Evolutionary conservation across 2,888 invertebrate genomes (phyloP).

Genomic region (Scaptomyza tumidula): DNA sequence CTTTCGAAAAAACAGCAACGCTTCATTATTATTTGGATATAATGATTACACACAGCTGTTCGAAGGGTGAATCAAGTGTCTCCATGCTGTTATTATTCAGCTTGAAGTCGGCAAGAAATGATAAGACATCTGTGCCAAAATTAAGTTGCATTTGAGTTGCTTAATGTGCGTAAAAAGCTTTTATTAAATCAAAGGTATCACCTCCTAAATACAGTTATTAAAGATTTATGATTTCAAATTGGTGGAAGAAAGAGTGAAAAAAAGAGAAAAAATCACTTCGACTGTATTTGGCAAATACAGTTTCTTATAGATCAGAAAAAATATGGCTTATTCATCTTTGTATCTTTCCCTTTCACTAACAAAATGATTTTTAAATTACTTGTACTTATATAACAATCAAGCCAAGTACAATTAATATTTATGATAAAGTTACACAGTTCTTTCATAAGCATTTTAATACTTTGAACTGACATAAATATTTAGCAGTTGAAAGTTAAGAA

Average conservation of each 20-base stretch:
- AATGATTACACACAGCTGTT: neutral
- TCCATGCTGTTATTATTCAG: neutral
- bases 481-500: conserved; percentile 35
- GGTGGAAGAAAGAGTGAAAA: neutral
- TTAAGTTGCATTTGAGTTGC: neutral
- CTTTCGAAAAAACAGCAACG: conserved; percentile 20
- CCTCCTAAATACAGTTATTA: neutral
- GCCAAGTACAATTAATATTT: too few relatives aligned
- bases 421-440: conserved; percentile 6
- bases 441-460: neutral
- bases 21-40: conserved; percentile 1
- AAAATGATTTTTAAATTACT: neutral
- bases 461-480: conserved; percentile 53
- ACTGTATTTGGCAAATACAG: too few relatives aligned
- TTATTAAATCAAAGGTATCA: conserved; percentile 1
- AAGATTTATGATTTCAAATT: neutral
- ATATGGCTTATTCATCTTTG: too few relatives aligned
- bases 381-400: neutral
- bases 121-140: neutral
- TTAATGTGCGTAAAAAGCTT: conserved; percentile 1
- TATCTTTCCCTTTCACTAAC: neutral
- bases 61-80: neutral
- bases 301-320: too few relatives aligned
- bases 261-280: neutral
- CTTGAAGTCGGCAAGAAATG: neutral